These are phyloP conservation scores for Napeogenes inachia DNA, from an alignment of 2,888 invertebrate species.

Conservation along the genomic window DNA sequence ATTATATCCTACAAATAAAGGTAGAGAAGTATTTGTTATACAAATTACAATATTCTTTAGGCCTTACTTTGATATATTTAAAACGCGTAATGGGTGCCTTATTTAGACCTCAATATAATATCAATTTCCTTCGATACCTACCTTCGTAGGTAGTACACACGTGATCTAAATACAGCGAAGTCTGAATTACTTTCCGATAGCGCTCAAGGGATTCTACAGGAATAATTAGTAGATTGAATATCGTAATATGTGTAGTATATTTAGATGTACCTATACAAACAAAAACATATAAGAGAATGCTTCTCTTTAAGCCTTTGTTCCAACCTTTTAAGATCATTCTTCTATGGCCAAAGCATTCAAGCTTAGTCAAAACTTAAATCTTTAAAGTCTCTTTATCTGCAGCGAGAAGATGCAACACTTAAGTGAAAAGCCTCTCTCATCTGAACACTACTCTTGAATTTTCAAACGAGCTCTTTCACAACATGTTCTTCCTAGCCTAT, in stretches of 20 bases:
- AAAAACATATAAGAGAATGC: too few relatives aligned
- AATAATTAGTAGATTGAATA: background rate
- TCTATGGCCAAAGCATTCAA: background rate
- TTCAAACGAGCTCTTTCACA: conserved; percentile 24
- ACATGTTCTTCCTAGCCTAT: conserved; percentile 27
- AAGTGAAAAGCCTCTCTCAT: conserved; percentile 14
- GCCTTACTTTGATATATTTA: background rate
- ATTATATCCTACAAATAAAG: background rate
- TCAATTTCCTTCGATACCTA: too few relatives aligned
- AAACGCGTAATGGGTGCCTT: background rate
- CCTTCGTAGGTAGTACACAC: too few relatives aligned
- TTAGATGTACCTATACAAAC: too few relatives aligned
- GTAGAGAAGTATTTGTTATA: too few relatives aligned
- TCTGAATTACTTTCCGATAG: background rate
- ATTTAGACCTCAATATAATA: background rate
- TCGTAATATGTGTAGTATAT: background rate
- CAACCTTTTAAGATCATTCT: too few relatives aligned
- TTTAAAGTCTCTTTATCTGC: background rate
- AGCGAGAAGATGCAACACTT: conserved; percentile 6
- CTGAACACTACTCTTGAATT: conserved; percentile 7
- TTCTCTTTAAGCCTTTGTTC: too few relatives aligned
- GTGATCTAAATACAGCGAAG: background rate
- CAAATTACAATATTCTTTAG: too few relatives aligned
- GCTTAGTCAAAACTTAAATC: background rate
- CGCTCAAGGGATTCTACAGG: background rate